Evolutionary conservation across 2,888 invertebrate species (phyloP), one percentile per base, ranked within the genome.

Genomic region (Mesoligia furuncula): DNA sequence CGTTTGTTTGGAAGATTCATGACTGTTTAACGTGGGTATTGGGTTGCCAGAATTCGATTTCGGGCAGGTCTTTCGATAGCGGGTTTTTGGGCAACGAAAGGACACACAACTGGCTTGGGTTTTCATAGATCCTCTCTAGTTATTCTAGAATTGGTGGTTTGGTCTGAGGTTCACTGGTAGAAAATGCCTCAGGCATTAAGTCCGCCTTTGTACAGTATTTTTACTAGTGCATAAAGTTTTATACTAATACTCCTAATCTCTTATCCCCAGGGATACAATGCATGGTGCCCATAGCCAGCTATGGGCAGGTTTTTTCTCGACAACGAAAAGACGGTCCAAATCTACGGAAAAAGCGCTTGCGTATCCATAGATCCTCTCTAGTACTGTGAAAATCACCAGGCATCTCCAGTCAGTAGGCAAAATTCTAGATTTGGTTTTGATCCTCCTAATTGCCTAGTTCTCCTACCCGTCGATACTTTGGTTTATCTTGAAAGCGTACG

Each of bases 1-100:
- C 77, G 80, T 80, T 80, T 80, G 84, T 80, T 84, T 73, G 64
- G 73, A 65, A 81, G 84, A 85, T 85, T 83, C 75, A 84, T 84
- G 39, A 62, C 31, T 76, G 73, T 70, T 74, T 66, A 54, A 57
- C 59, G 51, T 45, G 31, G 59, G 51, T 80, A 45, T 80, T 80
- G 66, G 69, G 39, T 65, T 70, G 48, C 39, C 13, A 59, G 42
- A 11, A 20, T 39, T 57, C n/a, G 17, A 15, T 62, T 57, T 76
- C 13, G 39, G 27, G 36, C 20, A 24, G 20, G 7, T 36, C 54
- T 42, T 78, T 77, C 17, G 39, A 2, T 31, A 48, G 5, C 4
- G 24, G 36, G 1, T 31, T 51, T 17, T 51, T 36, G 2, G 8
- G 5, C 0, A 45, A 15, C 6, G 4, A 54, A 27, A 15, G 4